phyloP scores from a whole-genome alignment of 2,888 invertebrate genomes.

The Platycnemis pennipes region DNA sequence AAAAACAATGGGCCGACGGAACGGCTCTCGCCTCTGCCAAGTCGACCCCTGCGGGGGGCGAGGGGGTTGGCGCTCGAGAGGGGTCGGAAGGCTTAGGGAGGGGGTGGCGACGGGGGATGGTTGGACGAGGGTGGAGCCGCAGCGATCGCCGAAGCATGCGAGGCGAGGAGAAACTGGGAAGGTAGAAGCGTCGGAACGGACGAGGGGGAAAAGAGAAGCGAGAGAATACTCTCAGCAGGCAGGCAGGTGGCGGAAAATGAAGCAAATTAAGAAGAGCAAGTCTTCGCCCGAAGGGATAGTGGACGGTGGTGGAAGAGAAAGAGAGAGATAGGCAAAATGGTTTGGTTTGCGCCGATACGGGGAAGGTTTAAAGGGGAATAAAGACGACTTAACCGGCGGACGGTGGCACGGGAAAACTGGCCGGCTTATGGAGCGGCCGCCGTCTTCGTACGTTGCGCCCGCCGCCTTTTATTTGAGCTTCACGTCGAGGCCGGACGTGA shows the following conservation, averaged over 20 bases:
- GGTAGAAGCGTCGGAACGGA: not conserved
- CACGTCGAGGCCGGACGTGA: not conserved
- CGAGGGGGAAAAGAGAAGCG: not conserved
- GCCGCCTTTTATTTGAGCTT: not conserved
- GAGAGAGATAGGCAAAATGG: not conserved
- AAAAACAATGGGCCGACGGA: constrained; percentile 3
- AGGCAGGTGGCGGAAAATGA: not conserved
- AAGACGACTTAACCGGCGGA: not conserved
- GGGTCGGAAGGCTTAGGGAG: not conserved
- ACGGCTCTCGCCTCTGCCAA: not conserved
- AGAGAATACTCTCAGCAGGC: not conserved
- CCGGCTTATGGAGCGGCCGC: not conserved
- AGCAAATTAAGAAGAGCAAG: not conserved
- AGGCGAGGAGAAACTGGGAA: not conserved
- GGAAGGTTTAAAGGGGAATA: not conserved
- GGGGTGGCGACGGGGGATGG: not conserved
- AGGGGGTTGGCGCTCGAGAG: not conserved
- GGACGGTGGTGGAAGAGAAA: not conserved
- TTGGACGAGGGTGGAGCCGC: no score
- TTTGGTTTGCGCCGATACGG: not conserved
- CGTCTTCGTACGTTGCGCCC: not conserved
- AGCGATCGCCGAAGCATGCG: no score
- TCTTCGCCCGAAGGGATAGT: not conserved
- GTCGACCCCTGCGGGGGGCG: not conserved
- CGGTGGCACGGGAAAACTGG: not conserved